Percentiles rank a stretch among this genome's conserved stretches.
These are phyloP conservation scores for Metallyticus violacea DNA, from an alignment of 2,888 invertebrate genomes.

Conservation along the genomic window DNA sequence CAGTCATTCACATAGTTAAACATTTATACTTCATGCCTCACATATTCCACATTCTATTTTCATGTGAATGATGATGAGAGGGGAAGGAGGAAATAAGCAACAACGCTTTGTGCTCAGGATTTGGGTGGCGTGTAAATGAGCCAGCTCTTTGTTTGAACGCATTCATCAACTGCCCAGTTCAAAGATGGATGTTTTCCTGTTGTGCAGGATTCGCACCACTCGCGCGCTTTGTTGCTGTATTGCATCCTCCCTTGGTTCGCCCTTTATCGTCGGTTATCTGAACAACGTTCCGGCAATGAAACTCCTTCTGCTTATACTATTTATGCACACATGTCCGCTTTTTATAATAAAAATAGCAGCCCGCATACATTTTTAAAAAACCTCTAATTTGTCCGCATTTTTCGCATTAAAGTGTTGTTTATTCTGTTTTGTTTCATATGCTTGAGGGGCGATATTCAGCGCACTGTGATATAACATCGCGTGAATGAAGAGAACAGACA, in stretches of 20 bases:
- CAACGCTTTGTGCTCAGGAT: no score
- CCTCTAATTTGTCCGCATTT: no score
- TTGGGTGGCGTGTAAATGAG: constrained; percentile 2
- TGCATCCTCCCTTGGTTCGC: background rate
- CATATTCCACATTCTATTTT: background rate
- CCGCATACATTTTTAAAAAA: no score
- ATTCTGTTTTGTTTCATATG: no score
- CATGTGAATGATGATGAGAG: background rate
- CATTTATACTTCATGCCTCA: background rate
- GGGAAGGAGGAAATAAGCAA: background rate
- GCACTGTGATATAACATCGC: no score
- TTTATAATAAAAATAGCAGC: no score
- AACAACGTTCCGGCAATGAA: background rate
- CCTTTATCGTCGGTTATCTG: background rate
- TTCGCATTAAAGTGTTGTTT: no score
- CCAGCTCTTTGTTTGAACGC: background rate
- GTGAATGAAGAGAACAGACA: no score
- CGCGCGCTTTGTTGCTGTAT: background rate
- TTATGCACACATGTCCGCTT: no score
- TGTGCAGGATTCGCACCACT: background rate
- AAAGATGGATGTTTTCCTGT: constrained; percentile 4
- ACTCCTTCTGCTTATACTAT: no score
- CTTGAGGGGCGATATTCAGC: no score
- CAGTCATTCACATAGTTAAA: no score
- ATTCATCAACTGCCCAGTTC: background rate